Conservation (phyloP, 2,888 invertebrate species). For the Thalpophila matura region DNA sequence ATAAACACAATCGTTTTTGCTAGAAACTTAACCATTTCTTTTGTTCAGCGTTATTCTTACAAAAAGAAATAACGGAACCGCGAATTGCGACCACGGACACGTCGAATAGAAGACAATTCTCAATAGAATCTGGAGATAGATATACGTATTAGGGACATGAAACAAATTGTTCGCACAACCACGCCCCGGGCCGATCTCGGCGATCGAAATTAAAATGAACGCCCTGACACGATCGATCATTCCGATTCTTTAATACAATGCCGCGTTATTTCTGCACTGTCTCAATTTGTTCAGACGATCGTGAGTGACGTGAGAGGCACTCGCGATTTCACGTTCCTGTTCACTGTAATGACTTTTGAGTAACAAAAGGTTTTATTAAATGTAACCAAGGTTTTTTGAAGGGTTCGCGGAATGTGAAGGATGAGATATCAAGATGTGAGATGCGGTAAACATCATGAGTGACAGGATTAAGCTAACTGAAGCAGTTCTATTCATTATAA, state of each 20-base stretch:
- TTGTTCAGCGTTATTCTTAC: slow-evolving; percentile 25
- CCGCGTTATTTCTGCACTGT: slow-evolving; percentile 86
- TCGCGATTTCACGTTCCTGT: slow-evolving; percentile 77
- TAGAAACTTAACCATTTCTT: slow-evolving; percentile 27
- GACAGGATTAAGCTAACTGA: neutral
- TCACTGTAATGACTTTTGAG: slow-evolving; percentile 67
- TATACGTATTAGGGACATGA: slow-evolving; percentile 83
- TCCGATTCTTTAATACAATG: slow-evolving; percentile 88
- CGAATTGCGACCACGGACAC: slow-evolving; percentile 38
- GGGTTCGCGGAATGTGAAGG: slow-evolving; percentile 19
- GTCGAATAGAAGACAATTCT: slow-evolving; percentile 44
- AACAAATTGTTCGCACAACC: slow-evolving; percentile 88
- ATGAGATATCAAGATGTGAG: slow-evolving; percentile 17
- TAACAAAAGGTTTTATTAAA: slow-evolving; percentile 62
- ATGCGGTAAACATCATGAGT: neutral
- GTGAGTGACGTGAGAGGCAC: slow-evolving; percentile 81
- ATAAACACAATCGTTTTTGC: slow-evolving; percentile 42
- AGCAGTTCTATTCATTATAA: neutral
- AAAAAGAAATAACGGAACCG: slow-evolving; percentile 45
- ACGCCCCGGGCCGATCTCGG: slow-evolving; percentile 86
- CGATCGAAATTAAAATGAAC: slow-evolving; percentile 90
- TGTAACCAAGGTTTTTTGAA: slow-evolving; percentile 43
- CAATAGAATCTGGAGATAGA: slow-evolving; percentile 57
- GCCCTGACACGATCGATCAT: slow-evolving; percentile 89
- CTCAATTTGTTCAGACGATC: slow-evolving; percentile 83